Conservation (phyloP, 2,113 vertebrate species). For the Cebus imitator region DNA sequence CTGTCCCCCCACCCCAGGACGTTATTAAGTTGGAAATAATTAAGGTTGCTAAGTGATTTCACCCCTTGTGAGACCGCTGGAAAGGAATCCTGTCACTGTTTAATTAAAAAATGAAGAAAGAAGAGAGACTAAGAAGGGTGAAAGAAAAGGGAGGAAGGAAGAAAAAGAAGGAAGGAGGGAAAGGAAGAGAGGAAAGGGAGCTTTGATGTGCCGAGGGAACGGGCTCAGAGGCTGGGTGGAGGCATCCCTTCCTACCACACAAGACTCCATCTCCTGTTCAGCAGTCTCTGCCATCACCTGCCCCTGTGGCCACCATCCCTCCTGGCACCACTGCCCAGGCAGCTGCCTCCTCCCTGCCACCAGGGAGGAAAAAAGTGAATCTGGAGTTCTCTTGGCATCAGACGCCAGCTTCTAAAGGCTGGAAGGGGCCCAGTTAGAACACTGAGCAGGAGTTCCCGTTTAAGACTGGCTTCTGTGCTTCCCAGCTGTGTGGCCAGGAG, state of each 20-base stretch:
- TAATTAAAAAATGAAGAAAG: slow-evolving; percentile 67
- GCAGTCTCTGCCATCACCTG: not conserved
- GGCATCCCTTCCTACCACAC: not conserved
- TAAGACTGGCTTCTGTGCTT: not conserved
- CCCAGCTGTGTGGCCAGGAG: not conserved
- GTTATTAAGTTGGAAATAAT: slow-evolving; percentile 72
- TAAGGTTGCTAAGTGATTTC: slow-evolving; percentile 76
- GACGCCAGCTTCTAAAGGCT: not conserved
- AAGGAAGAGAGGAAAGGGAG: not conserved
- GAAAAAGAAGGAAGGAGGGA: not conserved
- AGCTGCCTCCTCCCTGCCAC: not conserved
- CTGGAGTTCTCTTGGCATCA: not conserved
- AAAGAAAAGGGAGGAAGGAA: fast-evolving
- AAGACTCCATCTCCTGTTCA: not conserved
- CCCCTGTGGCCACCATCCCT: not conserved
- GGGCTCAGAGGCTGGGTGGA: not conserved
- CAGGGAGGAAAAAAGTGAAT: not conserved
- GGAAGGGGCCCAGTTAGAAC: not conserved
- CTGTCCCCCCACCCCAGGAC: not conserved
- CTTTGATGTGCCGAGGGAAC: fast-evolving
- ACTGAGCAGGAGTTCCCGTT: not conserved
- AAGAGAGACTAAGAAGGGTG: not conserved
- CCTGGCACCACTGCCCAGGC: not conserved
- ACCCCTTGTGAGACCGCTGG: slow-evolving; percentile 29
- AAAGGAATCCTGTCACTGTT: slow-evolving; percentile 65